Base-by-base conservation (phyloP, 2,797 vertebrate genomes). In the Enteromius unitaeniatus region DNA sequence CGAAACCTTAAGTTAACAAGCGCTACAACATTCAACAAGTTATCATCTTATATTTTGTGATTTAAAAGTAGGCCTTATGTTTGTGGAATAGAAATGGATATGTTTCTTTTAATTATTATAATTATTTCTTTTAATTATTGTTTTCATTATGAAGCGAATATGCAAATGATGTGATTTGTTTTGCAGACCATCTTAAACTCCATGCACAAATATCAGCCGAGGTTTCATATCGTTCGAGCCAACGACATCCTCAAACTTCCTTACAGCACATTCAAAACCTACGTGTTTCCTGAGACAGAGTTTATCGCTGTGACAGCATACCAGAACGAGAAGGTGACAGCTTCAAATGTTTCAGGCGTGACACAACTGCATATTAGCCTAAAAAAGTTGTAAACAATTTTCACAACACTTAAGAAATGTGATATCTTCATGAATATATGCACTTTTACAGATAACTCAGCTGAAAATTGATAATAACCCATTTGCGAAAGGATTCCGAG, bases 391-490 rank as follows among this genome's bases (percentile, higher is more conserved):
- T 31, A 60, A 81, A 58, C 14, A 15, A 28, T n/a, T 45, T 67
- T 21, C 13, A 21, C 14, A 79, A 53, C 31, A 45, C 6, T 42
- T 15, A 23, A 34, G 21, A 45, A 40, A 58, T 73, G 37, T 23
- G 23, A 3, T 11, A 37, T 51, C 26, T 49, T 74, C 8, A 82
- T 49, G 34, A 28, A 28, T 19, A 31, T 10, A 10, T 77, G 42
- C 6, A 19, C 15, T 21, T 65, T 81, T 76, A 83, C 84, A 95
- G 94, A 93, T 95, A 64, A 98, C 97, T 0, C 97, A 99, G 89
- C 94, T 99, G 93, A 99, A 99, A 94, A 99, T 99, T 87, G 97
- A 99, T 93, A 97, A 98, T 90, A 99, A 99, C 78, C 97, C 97
- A 0, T 99, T 99, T 62, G 97, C 97, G 11, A 99, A 99, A 91